Conservation (phyloP, 1,140 invertebrate species). For the Drosophila biarmipes region DNA sequence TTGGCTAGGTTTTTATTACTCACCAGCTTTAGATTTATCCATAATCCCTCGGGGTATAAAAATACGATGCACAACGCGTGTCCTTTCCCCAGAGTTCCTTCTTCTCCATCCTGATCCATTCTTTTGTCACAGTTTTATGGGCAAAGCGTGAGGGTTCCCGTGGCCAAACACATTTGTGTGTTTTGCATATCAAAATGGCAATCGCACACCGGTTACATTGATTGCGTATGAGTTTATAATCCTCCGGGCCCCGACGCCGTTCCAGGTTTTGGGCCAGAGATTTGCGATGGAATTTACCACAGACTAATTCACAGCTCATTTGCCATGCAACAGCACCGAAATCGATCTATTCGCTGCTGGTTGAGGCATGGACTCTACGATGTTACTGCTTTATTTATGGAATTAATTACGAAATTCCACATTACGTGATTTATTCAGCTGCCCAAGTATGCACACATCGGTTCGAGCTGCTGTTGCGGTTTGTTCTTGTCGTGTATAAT, state of each 20-base stretch:
- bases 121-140: constrained; percentile 51
- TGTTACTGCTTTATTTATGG: constrained; percentile 44
- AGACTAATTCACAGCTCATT: constrained; percentile 59
- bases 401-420: constrained; percentile 53
- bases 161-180: constrained; percentile 26
- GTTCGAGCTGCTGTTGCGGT: not conserved
- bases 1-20: not conserved
- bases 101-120: constrained; percentile 7
- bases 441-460: constrained; percentile 7
- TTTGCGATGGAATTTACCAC: constrained; percentile 42
- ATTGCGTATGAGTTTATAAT: constrained; percentile 12
- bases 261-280: constrained; percentile 2
- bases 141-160: constrained; percentile 32
- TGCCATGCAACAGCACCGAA: constrained; percentile 28
- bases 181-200: constrained; percentile 53
- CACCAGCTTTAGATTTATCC: constrained; percentile 6
- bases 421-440: constrained; percentile 43
- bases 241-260: not conserved
- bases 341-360: constrained; percentile 6
- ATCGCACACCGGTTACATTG: constrained; percentile 33
- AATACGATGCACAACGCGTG: constrained; percentile 31
- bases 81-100: not conserved
- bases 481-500: constrained; percentile 25
- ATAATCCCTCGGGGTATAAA: constrained; percentile 14
- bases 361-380: not conserved